Evolutionary conservation across 2,797 vertebrate genomes (phyloP), one percentile per base, ranked within the genome.

Genomic region (Amphiprion clarkii): DNA sequence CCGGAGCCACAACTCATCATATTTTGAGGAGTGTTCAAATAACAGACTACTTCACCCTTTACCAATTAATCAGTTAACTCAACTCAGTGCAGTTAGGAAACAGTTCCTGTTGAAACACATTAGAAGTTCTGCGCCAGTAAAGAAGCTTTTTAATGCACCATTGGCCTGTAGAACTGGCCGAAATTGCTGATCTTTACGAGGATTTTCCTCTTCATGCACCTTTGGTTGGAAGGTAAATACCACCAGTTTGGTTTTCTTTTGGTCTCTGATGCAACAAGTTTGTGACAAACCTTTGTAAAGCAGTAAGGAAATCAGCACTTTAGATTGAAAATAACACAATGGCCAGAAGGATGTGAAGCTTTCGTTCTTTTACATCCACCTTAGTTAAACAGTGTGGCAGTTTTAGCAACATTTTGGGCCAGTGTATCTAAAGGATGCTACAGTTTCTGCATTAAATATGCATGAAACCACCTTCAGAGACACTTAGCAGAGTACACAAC

Each of bases 21-120:
- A 79, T 53, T 85, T 66, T 64, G 44, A 67, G 31, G 62, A 82
- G 60, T 65, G 60, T 85, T 87, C 23, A 76, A 71, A 86, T 74
- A 81, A 53, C 79, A 76, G 16, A 65, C 46, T 1, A 8, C 64
- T 62, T 79, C 74, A 78, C 17, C 76, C 62, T 73, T 13, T 19
- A 42, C 36, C 69, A 77, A 68, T 76, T 74, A 74, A 81, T 85
- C 75, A 75, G 57, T 72, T 66, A 9, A 49, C 49, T 53, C 52
- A 72, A 79, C 62, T 65, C 62, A 78, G 76, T 60, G 54, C 67
- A 19, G 78, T 64, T 54, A 33, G 53, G 56, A 67, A 57, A 51
- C 25, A 17, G 39, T 31, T 40, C 77, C 36, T 44, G n/a, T 73
- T 79, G 4, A 54, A 60, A 76, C 25, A 39, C 69, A 65, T 19